A percentile compares a stretch with the other conserved stretches of the same genome.
Evolutionary conservation across 1,140 invertebrate genomes (phyloP).

Genomic region (Homalodisca vitripennis): DNA sequence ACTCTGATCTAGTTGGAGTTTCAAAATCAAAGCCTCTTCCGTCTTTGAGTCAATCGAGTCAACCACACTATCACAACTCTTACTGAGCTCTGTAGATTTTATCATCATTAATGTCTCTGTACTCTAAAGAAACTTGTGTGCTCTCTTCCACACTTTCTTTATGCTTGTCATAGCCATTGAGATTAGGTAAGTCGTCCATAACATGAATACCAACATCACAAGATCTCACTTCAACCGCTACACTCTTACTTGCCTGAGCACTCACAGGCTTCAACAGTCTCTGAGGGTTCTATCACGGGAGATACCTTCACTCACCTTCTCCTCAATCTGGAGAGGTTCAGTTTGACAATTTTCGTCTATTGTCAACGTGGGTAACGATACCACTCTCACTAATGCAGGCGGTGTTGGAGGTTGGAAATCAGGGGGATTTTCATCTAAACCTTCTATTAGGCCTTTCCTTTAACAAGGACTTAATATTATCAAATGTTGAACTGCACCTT

Average conservation of each 20-base stretch:
- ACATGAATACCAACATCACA: slow-evolving; percentile 38
- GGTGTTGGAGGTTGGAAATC: slow-evolving; percentile 55
- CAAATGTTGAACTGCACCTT: slow-evolving; percentile 73
- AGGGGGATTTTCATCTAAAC: slow-evolving; percentile 53
- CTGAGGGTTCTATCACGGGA: neutral
- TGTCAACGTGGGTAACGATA: slow-evolving; percentile 61
- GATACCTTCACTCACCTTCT: neutral
- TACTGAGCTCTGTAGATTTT: slow-evolving; percentile 19
- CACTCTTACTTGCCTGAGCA: neutral
- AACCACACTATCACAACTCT: slow-evolving; percentile 19
- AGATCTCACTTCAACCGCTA: slow-evolving; percentile 24
- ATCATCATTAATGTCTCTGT: slow-evolving; percentile 4
- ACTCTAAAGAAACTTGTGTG: slow-evolving; percentile 27
- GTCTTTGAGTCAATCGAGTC: slow-evolving; percentile 6
- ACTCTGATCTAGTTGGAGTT: slow-evolving; percentile 15
- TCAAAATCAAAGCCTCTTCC: slow-evolving; percentile 20
- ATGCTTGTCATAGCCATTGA: slow-evolving; percentile 1
- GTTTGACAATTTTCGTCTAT: slow-evolving; percentile 26
- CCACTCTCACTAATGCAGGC: slow-evolving; percentile 62
- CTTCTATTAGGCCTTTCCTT: slow-evolving; percentile 64
- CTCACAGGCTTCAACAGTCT: neutral
- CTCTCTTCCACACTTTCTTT: slow-evolving; percentile 29
- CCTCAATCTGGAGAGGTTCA: neutral
- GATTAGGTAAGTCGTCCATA: slow-evolving; percentile 23
- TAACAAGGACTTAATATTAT: slow-evolving; percentile 72